Evolutionary conservation across 2,113 vertebrate species (phyloP).

Genomic region (Phainopepla nitens): DNA sequence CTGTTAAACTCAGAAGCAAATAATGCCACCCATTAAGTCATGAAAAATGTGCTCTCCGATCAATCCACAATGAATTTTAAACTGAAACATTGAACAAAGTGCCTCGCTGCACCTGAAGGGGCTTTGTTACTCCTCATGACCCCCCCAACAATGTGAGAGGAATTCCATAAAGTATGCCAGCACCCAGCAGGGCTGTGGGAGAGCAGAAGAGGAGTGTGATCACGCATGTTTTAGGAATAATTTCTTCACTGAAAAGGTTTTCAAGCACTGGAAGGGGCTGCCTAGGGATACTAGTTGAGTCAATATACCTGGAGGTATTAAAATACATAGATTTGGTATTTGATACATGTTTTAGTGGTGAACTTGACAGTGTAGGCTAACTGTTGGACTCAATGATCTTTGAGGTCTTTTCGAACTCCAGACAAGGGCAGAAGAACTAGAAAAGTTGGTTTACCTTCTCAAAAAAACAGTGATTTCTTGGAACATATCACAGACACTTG

Average conservation of each 20-base stretch:
- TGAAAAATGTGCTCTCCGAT: background rate
- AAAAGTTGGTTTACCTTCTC: background rate
- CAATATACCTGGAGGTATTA: background rate
- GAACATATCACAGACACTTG: background rate
- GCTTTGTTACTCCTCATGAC: background rate
- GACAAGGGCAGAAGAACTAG: background rate
- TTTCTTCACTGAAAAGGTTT: background rate
- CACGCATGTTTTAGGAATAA: background rate
- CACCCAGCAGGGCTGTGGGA: background rate
- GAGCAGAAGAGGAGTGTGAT: background rate
- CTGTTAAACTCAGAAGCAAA: background rate
- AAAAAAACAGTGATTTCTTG: background rate
- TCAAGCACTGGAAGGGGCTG: background rate
- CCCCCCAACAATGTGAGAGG: background rate
- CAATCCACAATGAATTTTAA: background rate
- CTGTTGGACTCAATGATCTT: rapidly evolving
- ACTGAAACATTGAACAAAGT: background rate
- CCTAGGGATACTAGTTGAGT: background rate
- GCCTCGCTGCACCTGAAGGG: background rate
- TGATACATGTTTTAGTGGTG: background rate
- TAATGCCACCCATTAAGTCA: background rate
- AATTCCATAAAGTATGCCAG: background rate
- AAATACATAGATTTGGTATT: background rate
- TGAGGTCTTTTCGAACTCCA: background rate
- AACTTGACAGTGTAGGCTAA: background rate